Evolutionary conservation across 2,888 invertebrate genomes (phyloP), one percentile per base, ranked within the genome.

Genomic region (Anticlea derivata): DNA sequence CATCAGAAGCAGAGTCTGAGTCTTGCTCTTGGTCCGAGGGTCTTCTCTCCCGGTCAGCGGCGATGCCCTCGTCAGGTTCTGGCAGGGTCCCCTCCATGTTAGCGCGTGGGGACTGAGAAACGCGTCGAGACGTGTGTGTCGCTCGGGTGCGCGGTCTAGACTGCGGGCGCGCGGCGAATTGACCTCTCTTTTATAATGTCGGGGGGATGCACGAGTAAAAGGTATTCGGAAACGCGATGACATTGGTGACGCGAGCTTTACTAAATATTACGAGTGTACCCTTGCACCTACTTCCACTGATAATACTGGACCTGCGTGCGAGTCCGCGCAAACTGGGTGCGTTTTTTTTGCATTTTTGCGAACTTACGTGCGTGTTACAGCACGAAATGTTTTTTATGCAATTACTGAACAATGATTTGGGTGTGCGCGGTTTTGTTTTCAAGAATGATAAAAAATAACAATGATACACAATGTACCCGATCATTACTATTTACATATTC

Each of bases 1-100:
- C 86, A 45, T 94, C 94, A 11, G 93, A 93, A 27, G 92, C 93
- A 63, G 92, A 91, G 78, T 94, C 94, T 33, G 94, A 94, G 75
- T 94, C 95, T 26, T 93, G 93, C 65, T 94, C 94, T 70, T 93
- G 93, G 75, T 82, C 80, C 65, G 89, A 86, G 61, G 82, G 83
- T 64, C 88, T 84, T 57, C 87, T 82, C 75, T 87, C 87, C 58
- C 86, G 85, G 77, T 88, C 89, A 69, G 82, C 67, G 73, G 86
- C 75, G 75, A 89, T 87, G 66, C 90, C 90, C 75, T 90, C 90
- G 63, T 81, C 89, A 23, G 53, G 53, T 66, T 88, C 87, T 60
- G 78, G 78, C 76, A 77, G 75, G 64, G 73, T 80, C 73, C 80
- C 88, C 87, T 89, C 89, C 90, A 89, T 79, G 61, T 75, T 73